phyloP scores from a whole-genome alignment of 2,113 vertebrate genomes.

The Anolis sagrei region DNA sequence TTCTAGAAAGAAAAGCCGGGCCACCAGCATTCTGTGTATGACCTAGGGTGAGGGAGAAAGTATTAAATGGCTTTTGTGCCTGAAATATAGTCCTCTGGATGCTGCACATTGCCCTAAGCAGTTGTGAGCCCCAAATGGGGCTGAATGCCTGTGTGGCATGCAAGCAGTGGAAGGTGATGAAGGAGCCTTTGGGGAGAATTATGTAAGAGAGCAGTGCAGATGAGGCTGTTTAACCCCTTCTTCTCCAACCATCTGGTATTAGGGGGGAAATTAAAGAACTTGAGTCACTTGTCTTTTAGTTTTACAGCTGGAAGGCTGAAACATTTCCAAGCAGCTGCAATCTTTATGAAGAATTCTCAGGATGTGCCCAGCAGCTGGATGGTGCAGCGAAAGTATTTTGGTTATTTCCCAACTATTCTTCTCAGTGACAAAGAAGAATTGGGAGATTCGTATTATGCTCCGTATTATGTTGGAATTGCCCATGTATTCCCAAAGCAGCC shows the following conservation, averaged over 20 bases:
- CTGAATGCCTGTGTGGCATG: neutral
- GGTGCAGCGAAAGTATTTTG: neutral
- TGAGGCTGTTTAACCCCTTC: neutral
- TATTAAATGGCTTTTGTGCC: neutral
- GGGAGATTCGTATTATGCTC: neutral
- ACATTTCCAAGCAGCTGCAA: no score
- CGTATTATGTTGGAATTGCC: neutral
- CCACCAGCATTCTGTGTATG: neutral
- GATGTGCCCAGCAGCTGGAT: no score
- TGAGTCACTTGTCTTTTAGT: neutral
- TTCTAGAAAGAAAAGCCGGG: neutral
- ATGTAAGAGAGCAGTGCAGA: conserved; percentile 1
- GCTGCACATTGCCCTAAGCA: neutral
- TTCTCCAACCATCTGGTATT: neutral
- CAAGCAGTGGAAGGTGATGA: neutral
- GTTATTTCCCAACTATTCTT: no score
- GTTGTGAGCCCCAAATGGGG: neutral
- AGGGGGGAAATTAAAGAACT: neutral
- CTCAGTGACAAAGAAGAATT: neutral
- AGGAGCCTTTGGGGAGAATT: neutral
- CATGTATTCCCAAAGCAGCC: neutral
- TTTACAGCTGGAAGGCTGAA: neutral
- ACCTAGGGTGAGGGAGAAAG: neutral
- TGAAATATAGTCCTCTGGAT: neutral
- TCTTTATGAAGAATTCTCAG: neutral